Evolutionary conservation across 1,140 invertebrate genomes (phyloP).

Genomic region (Hirudo medicinalis): DNA sequence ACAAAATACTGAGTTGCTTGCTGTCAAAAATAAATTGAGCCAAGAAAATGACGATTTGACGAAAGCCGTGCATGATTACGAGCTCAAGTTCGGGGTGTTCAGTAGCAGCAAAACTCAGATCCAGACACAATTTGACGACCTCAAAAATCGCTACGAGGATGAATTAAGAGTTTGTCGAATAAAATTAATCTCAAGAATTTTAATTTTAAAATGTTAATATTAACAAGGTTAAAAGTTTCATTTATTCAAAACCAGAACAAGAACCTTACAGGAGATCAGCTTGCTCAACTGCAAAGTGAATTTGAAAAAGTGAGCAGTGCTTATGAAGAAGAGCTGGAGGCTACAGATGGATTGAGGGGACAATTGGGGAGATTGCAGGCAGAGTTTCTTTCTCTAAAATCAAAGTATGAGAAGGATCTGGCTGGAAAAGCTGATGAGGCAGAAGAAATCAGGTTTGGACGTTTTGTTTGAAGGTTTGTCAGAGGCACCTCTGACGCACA

Average conservation of each 20-base stretch:
- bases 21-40: conserved; percentile 33
- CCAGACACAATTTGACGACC: conserved; percentile 34
- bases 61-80: conserved; percentile 37
- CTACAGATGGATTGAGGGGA: conserved; percentile 30
- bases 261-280: conserved; percentile 22
- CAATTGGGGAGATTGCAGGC: conserved; percentile 32
- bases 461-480: too few relatives aligned
- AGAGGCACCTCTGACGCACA: too few relatives aligned
- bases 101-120: conserved; percentile 35
- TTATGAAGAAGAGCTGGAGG: conserved; percentile 40
- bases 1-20: conserved; percentile 36
- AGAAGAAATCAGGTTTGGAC: conserved; percentile 36
- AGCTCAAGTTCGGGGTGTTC: conserved; percentile 35
- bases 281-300: conserved; percentile 36
- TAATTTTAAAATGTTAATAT: not conserved
- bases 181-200: not conserved
- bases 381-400: conserved; percentile 35
- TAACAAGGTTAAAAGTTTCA: not conserved
- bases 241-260: not conserved
- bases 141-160: conserved; percentile 38
- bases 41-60: conserved; percentile 42
- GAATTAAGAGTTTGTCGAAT: conserved; percentile 26
- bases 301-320: conserved; percentile 38
- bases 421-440: conserved; percentile 36
- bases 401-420: conserved; percentile 38